Percentiles rank a stretch among this genome's conserved stretches.
Evolutionary conservation across 2,888 invertebrate genomes (phyloP).

Genomic region (Tipula vernalis): DNA sequence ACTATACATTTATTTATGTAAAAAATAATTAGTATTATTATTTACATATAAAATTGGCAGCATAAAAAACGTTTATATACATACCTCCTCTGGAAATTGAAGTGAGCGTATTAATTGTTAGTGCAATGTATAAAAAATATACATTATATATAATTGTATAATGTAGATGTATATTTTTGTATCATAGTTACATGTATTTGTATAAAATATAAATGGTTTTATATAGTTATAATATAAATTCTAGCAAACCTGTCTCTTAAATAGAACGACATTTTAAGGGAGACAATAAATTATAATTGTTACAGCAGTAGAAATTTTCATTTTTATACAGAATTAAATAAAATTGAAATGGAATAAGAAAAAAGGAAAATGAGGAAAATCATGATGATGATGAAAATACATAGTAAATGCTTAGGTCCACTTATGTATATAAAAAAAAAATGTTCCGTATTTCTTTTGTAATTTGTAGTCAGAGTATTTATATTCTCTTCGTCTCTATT

Average conservation of each 20-base stretch:
- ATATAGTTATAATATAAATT: not conserved
- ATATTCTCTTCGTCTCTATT: not conserved
- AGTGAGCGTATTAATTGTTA: not conserved
- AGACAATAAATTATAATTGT: not conserved
- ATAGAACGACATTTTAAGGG: not conserved
- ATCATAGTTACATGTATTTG: not conserved
- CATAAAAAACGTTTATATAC: not conserved
- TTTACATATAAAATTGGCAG: not conserved
- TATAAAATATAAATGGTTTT: not conserved
- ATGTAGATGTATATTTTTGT: not conserved
- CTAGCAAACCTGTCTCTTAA: not conserved
- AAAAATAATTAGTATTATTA: not conserved
- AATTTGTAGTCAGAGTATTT: not conserved
- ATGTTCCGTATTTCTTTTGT: not conserved
- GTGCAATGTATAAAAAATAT: not conserved
- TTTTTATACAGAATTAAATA: not conserved
- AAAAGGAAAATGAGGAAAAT: not conserved
- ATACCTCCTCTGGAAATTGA: not conserved
- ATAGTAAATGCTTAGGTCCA: not conserved
- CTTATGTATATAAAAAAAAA: not conserved
- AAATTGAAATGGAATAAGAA: not conserved
- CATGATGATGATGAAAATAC: not conserved
- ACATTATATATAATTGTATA: not conserved
- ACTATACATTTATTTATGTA: not conserved
- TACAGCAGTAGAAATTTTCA: not conserved